phyloP scores from a whole-genome alignment of 2,888 invertebrate genomes.

The Antheraea yamamai region DNA sequence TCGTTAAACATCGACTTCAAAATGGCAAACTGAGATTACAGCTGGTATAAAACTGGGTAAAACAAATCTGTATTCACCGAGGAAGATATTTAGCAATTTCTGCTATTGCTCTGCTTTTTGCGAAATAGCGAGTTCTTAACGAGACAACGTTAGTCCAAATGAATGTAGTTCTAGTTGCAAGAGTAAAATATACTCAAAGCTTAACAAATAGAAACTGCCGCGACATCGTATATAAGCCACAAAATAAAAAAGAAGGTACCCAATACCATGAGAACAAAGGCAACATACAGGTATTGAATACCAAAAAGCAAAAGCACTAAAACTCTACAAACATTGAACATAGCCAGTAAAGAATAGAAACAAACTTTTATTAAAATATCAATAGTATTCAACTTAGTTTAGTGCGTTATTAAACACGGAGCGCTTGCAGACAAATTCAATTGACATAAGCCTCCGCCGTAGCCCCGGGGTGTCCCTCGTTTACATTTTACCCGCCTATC shows the following conservation, averaged over 20 bases:
- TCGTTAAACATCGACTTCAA: too few relatives aligned
- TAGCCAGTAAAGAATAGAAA: slow-evolving; percentile 59
- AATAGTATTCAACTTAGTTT: slow-evolving; percentile 72
- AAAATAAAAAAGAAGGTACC: slow-evolving; percentile 59
- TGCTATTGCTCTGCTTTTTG: too few relatives aligned
- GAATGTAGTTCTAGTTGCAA: background rate
- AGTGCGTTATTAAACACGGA: slow-evolving; percentile 73
- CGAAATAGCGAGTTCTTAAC: background rate
- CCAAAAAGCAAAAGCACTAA: slow-evolving; percentile 59
- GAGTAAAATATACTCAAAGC: background rate
- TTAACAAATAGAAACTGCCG: background rate
- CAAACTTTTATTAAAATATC: slow-evolving; percentile 70
- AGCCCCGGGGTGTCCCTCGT: slow-evolving; percentile 72
- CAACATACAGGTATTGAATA: slow-evolving; percentile 59
- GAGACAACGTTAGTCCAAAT: slow-evolving; percentile 41
- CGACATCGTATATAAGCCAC: slow-evolving; percentile 44
- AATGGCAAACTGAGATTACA: too few relatives aligned
- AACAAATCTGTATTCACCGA: too few relatives aligned
- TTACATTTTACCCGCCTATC: slow-evolving; percentile 69
- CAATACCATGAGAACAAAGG: slow-evolving; percentile 43
- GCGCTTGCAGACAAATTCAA: slow-evolving; percentile 81
- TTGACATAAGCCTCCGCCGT: slow-evolving; percentile 71
- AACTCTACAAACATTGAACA: slow-evolving; percentile 55
- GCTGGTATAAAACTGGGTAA: too few relatives aligned
- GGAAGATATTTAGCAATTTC: too few relatives aligned